Percentiles rank a stretch among this genome's conserved stretches.
phyloP scores from a whole-genome alignment of 2,113 vertebrate genomes.

The Dolichallabes microphthalmus region DNA sequence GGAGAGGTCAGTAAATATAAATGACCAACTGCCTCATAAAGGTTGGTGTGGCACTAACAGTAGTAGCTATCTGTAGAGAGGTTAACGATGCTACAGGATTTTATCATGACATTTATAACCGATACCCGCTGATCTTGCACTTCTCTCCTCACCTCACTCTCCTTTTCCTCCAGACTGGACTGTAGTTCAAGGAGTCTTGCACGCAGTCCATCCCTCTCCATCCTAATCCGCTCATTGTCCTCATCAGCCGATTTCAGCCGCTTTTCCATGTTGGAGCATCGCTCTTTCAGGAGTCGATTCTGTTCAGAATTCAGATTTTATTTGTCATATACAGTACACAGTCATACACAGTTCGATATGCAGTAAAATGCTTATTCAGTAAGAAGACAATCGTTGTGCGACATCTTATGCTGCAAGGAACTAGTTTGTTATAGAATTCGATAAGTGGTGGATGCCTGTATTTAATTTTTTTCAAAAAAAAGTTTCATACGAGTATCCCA shows the following conservation, averaged over 20 bases:
- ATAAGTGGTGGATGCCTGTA: neutral
- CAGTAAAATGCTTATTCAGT: too few relatives aligned
- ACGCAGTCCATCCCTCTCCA: conserved; percentile 64
- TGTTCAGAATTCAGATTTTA: too few relatives aligned
- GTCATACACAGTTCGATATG: too few relatives aligned
- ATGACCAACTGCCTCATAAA: conserved; percentile 1
- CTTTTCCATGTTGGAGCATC: conserved; percentile 62
- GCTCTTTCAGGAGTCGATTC: conserved; percentile 71
- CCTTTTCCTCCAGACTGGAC: conserved; percentile 65
- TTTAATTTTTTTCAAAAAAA: neutral
- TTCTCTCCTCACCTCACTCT: conserved; percentile 68
- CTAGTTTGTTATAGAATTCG: neutral
- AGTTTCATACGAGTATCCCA: neutral
- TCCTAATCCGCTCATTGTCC: conserved; percentile 61
- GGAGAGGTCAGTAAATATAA: neutral
- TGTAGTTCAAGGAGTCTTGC: conserved; percentile 65
- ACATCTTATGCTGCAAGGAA: neutral
- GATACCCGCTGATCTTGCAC: neutral
- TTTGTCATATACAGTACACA: too few relatives aligned
- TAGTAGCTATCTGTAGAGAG: neutral
- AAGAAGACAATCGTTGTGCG: neutral
- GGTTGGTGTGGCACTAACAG: neutral
- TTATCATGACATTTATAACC: neutral
- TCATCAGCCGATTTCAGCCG: conserved; percentile 64
- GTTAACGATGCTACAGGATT: neutral